These are phyloP conservation scores for Heloderma charlesbogerti DNA, from an alignment of 2,113 vertebrate genomes.

Conservation along the genomic window DNA sequence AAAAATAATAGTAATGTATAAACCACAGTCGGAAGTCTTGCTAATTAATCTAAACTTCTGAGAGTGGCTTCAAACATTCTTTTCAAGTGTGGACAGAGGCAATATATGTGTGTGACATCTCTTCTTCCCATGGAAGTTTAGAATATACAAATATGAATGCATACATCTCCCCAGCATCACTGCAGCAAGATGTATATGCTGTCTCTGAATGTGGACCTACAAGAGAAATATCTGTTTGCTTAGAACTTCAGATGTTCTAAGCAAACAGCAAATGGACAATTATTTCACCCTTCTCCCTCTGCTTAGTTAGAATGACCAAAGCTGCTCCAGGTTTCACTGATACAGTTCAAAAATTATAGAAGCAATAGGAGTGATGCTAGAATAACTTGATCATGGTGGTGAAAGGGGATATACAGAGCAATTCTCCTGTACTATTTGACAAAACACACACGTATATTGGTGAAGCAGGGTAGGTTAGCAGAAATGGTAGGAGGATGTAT, in stretches of 20 bases:
- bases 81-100: background rate
- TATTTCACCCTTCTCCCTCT: background rate
- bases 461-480: background rate
- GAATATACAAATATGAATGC: background rate
- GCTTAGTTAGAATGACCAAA: background rate
- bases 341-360: background rate
- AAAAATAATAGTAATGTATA: background rate
- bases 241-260: background rate
- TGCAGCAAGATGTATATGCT: background rate
- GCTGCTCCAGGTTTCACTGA: background rate
- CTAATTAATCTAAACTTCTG: background rate
- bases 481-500: background rate
- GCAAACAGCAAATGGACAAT: background rate
- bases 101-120: background rate
- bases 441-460: background rate
- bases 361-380: background rate
- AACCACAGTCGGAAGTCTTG: background rate
- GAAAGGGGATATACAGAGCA: background rate
- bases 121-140: too few species aligned
- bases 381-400: background rate
- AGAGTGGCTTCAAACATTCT: background rate
- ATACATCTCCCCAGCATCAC: background rate
- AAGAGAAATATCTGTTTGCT: background rate
- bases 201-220: background rate
- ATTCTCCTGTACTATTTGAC: background rate